A percentile compares a stretch with the other conserved stretches of the same genome.
These are phyloP conservation scores for Thymallus thymallus DNA, from an alignment of 2,113 vertebrate genomes.

Conservation along the genomic window DNA sequence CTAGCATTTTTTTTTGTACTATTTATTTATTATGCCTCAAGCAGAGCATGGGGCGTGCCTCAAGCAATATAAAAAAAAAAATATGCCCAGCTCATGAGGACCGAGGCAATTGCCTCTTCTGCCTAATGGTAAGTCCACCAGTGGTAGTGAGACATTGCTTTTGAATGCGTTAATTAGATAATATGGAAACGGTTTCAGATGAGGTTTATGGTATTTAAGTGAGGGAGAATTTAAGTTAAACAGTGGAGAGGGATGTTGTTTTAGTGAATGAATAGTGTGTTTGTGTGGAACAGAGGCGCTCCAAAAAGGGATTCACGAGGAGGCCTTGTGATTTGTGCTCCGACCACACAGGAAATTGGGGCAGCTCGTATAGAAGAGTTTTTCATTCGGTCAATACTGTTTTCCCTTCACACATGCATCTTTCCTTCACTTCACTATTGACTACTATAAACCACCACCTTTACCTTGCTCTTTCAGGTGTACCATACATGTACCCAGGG, in stretches of 20 bases:
- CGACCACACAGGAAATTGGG: neutral
- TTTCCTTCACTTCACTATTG: neutral
- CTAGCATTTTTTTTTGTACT: too few species aligned
- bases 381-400: neutral
- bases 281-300: slow-evolving; percentile 15
- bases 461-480: neutral
- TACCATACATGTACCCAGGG: neutral
- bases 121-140: too few species aligned
- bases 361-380: neutral
- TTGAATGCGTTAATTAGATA: too few species aligned
- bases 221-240: too few species aligned
- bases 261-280: slow-evolving; percentile 34
- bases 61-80: too few species aligned
- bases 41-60: too few species aligned
- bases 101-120: too few species aligned
- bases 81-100: too few species aligned
- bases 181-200: too few species aligned
- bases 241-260: neutral
- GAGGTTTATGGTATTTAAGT: too few species aligned
- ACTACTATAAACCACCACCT: neutral
- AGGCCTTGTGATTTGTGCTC: slow-evolving; percentile 1
- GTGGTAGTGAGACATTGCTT: too few species aligned
- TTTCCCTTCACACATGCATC: neutral
- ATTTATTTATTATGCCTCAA: too few species aligned
- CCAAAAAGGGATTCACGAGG: neutral